Base-by-base conservation (phyloP, 2,113 vertebrate species). In the Hucho hucho region DNA sequence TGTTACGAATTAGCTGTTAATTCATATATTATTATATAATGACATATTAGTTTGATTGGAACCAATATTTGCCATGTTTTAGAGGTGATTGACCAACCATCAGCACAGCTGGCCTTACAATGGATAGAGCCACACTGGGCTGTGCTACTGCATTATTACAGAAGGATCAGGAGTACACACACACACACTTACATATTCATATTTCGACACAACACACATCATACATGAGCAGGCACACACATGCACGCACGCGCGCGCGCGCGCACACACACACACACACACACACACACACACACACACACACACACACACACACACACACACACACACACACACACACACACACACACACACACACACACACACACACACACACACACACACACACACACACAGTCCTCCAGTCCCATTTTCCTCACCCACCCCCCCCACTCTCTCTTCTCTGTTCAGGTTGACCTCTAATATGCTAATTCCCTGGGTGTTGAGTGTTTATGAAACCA, bases 391-490 rank as follows among this genome's bases (percentile, higher is more conserved):
- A 63, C 68, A 37, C 29, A 63, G 25, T 65, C 76, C 82, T 56
- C 76, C 79, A 76, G 82, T 74, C 72, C 63, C 66, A 75, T 79
- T 73, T 46, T 46, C 63, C 32, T 1, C 71, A 24, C 58, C 76
- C 82, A 47, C 72, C 80, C 70, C 70, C 53, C 71, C 59, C 75
- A 80, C 76, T 46, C 20, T 4, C 11, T 80, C 47, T 16, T 74
- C 37, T 24, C 70, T 74, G n/a, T 76, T 85, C 81, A 80, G 66
- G 71, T 86, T 91, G 87, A 89, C 89, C 88, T 88, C 84, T 78
- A 81, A 79, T 80, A 82, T 84, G 82, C 63, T 78, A 83, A 87
- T 82, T 76, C 56, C 81, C 72, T 61, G 65, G 25, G 53, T 56
- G 53, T 14, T 56, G 37, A 43, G 37, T 43, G 37, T 43, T 43